A percentile compares a stretch with the other conserved stretches of the same genome.
These are phyloP conservation scores for Liolophura sinensis DNA, from an alignment of 1,140 invertebrate species.

Conservation along the genomic window DNA sequence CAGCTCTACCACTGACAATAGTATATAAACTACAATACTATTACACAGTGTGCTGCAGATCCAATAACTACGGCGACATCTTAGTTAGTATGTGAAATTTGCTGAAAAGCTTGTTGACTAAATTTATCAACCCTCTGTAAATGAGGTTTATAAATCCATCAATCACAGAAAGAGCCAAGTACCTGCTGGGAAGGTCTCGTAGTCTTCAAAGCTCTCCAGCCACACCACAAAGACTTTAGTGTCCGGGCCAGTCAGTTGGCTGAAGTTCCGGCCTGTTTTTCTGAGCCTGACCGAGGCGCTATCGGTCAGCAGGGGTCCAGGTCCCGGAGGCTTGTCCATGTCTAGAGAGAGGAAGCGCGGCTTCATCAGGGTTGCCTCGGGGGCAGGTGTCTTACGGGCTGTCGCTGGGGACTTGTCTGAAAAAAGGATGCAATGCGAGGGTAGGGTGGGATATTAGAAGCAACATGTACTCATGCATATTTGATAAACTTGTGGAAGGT, in stretches of 20 bases:
- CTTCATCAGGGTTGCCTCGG: slow-evolving; percentile 27
- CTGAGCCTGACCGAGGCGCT: slow-evolving; percentile 14
- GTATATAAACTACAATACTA: no score
- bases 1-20: no score
- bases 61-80: not conserved
- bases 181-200: slow-evolving; percentile 85
- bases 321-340: slow-evolving; percentile 33
- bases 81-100: not conserved
- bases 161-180: slow-evolving; percentile 36
- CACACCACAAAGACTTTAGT: slow-evolving; percentile 89
- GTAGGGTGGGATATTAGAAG: no score
- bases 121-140: no score
- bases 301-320: slow-evolving; percentile 21
- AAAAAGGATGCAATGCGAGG: no score
- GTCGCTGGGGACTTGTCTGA: slow-evolving; percentile 36
- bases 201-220: slow-evolving; percentile 94
- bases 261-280: slow-evolving; percentile 36
- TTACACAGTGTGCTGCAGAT: not conserved
- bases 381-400: slow-evolving; percentile 5
- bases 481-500: no score
- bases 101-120: not conserved
- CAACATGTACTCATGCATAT: no score
- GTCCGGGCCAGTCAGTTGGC: slow-evolving; percentile 52
- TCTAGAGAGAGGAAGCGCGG: slow-evolving; percentile 49
- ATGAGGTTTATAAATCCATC: not conserved